Base-by-base conservation (phyloP, 2,797 vertebrate species). In the Neosilurus hyrtlii region DNA sequence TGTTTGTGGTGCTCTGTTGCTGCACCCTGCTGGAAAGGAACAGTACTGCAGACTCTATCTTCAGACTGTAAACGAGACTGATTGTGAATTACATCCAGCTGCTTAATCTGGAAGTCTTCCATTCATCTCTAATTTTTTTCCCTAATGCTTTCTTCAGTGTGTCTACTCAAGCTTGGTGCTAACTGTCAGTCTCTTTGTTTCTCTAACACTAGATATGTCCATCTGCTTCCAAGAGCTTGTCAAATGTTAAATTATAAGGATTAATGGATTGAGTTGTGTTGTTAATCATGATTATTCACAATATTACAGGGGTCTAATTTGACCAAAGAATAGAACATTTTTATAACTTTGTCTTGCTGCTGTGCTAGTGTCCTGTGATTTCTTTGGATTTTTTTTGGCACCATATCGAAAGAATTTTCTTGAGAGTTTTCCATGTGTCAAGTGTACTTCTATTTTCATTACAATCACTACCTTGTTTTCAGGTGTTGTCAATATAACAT, bases 101-200 rank as follows among this genome's bases (percentile, higher is more conserved):
- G 51, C 74, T 87, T 82, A 52, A 49, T 76, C 57, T 62, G 74
- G 24, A 84, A 52, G 43, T 75, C 24, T 43, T 67, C 59, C 51
- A 52, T 63, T 68, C 73, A 86, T 72, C 16, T 56, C 62, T 70
- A 20, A 30, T 43, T 54, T 77, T 54, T 79, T 75, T 71, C 37
- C 56, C 51, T 79, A 35, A 43, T 65, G 62, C 51, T 78, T 24
- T 70, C 43, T 76, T 11, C 67, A 78, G 67, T 82, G n/a, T 43
- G 4, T 24, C 35, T 57, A 65, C 75, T 74, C 65, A 54, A 22
- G 71, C 84, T 78, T 62, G 62, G 14, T 61, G 61, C 22, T 78
- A 81, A 91, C 91, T 90, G 82, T 94, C 92, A 91, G 93, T 71
- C 86, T 65, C 76, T 37, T 10, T 3, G 11, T 80, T 66, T 68